Evolutionary conservation across 1,140 invertebrate genomes (phyloP).

Genomic region (Drosophila ercepeae): DNA sequence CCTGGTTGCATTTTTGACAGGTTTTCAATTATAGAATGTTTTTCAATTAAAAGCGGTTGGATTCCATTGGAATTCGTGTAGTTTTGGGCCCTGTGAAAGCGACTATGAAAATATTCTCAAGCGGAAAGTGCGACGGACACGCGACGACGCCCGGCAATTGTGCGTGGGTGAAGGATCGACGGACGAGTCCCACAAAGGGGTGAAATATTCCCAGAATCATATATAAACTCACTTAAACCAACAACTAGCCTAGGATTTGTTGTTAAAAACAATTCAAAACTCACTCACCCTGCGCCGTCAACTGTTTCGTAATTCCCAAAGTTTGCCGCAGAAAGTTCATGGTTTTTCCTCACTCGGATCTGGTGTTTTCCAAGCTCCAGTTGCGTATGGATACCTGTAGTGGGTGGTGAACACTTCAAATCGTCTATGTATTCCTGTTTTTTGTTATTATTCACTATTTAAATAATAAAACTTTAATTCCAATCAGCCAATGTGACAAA

Average conservation of each 20-base stretch:
- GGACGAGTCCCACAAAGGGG: slow-evolving; percentile 46
- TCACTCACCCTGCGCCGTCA: slow-evolving; percentile 75
- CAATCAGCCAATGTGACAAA: not conserved
- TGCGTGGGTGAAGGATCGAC: not conserved
- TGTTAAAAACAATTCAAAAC: not conserved
- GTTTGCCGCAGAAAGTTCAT: slow-evolving; percentile 83
- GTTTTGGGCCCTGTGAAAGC: slow-evolving; percentile 54
- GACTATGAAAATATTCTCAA: slow-evolving; percentile 71
- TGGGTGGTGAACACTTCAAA: not conserved
- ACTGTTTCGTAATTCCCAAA: slow-evolving; percentile 81
- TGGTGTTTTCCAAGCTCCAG: not conserved
- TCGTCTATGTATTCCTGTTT: too few species aligned
- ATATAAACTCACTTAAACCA: not conserved
- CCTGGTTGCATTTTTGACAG: slow-evolving; percentile 42
- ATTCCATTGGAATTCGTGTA: not conserved
- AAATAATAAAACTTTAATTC: not conserved
- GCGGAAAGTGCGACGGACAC: slow-evolving; percentile 40
- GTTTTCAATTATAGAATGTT: slow-evolving; percentile 23
- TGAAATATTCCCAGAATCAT: slow-evolving; percentile 15
- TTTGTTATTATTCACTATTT: not conserved
- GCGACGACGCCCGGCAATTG: slow-evolving; percentile 19
- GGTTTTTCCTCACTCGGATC: not conserved
- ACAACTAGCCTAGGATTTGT: not conserved
- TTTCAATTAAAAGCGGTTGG: slow-evolving; percentile 59
- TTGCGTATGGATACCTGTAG: not conserved